Percentiles rank a stretch among this genome's conserved stretches.
Evolutionary conservation across 1,140 invertebrate species (phyloP).

Genomic region (Fopius arisanus): DNA sequence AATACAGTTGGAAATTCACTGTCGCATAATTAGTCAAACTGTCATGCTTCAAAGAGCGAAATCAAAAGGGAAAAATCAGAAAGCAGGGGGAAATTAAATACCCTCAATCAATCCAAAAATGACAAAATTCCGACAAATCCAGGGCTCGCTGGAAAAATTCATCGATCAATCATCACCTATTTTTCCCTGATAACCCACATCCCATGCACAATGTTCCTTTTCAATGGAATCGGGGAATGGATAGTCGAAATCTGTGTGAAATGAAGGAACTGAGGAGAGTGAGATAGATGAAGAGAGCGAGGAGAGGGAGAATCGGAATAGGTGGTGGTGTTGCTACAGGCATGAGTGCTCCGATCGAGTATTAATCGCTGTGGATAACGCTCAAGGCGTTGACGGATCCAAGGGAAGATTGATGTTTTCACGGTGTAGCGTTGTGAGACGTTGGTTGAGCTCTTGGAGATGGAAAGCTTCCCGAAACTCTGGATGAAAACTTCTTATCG

Average conservation of each 20-base stretch:
- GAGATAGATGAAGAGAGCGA: background rate
- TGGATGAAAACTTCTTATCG: conserved; percentile 35
- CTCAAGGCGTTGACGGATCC: conserved; percentile 28
- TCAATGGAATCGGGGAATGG: background rate
- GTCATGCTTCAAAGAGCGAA: too few species aligned
- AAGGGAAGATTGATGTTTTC: conserved; percentile 34
- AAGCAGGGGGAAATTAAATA: background rate
- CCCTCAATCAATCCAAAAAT: background rate
- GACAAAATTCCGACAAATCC: background rate
- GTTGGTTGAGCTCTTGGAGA: background rate
- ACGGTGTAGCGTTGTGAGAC: background rate
- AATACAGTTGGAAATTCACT: too few species aligned
- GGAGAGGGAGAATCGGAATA: background rate
- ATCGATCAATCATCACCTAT: background rate
- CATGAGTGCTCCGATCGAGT: conserved; percentile 30
- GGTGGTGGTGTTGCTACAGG: conserved; percentile 1
- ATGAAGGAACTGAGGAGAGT: background rate
- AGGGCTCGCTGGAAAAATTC: background rate
- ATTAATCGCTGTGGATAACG: conserved; percentile 37
- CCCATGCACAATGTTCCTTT: background rate
- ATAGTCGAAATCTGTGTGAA: background rate
- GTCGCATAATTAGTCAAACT: too few species aligned
- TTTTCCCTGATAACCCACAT: background rate
- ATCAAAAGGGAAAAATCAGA: background rate
- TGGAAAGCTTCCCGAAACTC: background rate